A percentile compares a stretch with the other conserved stretches of the same genome.
Evolutionary conservation across 2,113 vertebrate genomes (phyloP).

Genomic region (Ariopsis seemanni): DNA sequence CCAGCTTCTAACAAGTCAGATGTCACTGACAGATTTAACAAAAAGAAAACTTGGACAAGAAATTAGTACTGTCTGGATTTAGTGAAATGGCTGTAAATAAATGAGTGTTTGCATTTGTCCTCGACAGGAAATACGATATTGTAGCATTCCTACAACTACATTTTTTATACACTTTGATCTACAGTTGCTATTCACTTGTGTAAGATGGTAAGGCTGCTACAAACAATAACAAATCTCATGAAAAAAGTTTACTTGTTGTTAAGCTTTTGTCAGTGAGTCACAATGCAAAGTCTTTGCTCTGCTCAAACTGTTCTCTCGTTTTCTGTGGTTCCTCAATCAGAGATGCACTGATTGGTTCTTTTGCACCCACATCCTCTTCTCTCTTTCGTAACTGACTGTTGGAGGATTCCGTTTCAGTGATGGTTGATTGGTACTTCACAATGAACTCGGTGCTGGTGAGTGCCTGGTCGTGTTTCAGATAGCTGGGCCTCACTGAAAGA

Average conservation of each 20-base stretch:
- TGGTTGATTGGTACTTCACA: slow-evolving; percentile 62
- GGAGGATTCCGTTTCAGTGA: slow-evolving; percentile 39
- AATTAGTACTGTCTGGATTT: not conserved
- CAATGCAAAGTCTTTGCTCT: not conserved
- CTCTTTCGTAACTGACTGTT: slow-evolving; percentile 26
- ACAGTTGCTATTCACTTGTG: not conserved
- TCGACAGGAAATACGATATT: not conserved
- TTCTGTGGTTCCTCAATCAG: not conserved
- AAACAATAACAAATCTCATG: not conserved
- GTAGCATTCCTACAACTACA: not conserved
- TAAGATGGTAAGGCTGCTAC: not conserved
- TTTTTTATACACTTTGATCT: not conserved
- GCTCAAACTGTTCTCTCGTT: not conserved
- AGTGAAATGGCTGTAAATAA: not conserved
- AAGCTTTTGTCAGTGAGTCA: not conserved
- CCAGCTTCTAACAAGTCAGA: not conserved
- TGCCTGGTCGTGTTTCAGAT: slow-evolving; percentile 65
- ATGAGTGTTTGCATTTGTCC: not conserved
- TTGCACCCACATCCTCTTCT: slow-evolving; percentile 19
- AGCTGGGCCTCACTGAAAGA: slow-evolving; percentile 49
- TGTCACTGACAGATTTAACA: not conserved
- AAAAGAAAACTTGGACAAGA: not conserved
- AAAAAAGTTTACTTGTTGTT: not conserved
- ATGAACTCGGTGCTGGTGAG: slow-evolving; percentile 75
- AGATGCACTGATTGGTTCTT: slow-evolving; percentile 1